phyloP scores from a whole-genome alignment of 2,113 vertebrate species.

The Tretioscincus oriximinensis region DNA sequence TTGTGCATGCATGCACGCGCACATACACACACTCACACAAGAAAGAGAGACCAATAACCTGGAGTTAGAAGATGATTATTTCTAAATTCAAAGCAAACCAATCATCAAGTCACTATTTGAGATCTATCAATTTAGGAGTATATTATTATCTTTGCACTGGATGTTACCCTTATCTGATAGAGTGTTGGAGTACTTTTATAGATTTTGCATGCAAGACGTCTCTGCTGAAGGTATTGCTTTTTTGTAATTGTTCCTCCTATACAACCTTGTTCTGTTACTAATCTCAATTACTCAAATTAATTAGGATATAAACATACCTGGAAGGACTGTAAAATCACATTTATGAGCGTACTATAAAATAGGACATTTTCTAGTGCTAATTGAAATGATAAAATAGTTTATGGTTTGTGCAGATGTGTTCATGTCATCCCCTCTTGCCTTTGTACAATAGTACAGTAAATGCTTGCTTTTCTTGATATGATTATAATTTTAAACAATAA shows the following conservation, averaged over 20 bases:
- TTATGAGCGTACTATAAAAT: conserved; percentile 35
- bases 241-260: not conserved
- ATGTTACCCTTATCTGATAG: not conserved
- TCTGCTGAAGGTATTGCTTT: conserved; percentile 21
- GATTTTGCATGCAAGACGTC: not conserved
- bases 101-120: not conserved
- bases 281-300: conserved; percentile 50
- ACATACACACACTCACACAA: not conserved
- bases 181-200: not conserved
- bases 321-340: conserved; percentile 50
- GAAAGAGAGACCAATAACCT: not conserved
- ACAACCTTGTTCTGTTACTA: conserved; percentile 23
- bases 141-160: not conserved
- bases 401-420: conserved; percentile 25
- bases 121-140: not conserved
- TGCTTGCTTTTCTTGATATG: conserved; percentile 42
- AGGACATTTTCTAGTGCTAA: conserved; percentile 53
- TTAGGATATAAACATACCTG: conserved; percentile 50
- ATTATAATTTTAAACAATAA: conserved; percentile 55
- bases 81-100: not conserved
- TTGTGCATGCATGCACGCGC: no score
- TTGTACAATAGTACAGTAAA: conserved; percentile 47
- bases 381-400: conserved; percentile 47
- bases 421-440: conserved; percentile 18
- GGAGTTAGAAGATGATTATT: not conserved